Base-by-base conservation (phyloP, 2,888 invertebrate genomes). In the Sylvicola cinctus region DNA sequence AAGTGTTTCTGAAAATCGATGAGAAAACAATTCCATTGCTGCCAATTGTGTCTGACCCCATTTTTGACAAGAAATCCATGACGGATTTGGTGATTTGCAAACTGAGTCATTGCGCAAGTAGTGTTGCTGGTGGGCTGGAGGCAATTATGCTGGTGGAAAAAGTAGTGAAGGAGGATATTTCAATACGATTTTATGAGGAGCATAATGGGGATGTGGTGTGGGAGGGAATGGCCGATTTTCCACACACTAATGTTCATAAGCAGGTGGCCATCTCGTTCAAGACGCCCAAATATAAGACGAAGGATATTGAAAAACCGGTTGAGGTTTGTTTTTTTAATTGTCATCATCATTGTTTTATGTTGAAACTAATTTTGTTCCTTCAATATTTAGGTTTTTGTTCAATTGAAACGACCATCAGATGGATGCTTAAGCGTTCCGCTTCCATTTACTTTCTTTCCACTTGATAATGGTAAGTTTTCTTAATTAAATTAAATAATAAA, bases 371-470 rank as follows among this genome's bases (percentile, higher is more conserved):
- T 29, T 29, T 7, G 20, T 6, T 6, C 4, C 8, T 8, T 8
- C 4, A 20, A 20, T 20, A 6, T 20, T 6, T 20, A 20, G 17
- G 73, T 71, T 2, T 61, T 55, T 43, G 66, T 79, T 34, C 76
- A 77, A 48, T 58, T 79, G 20, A 55, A 63, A 42, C 59, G 76
- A 45, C 75, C 74, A 7, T 71, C 74, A 2, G 77, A 78, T 48
- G 65, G 65, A 29, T 67, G 68, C 16, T 62, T 62, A 12, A 74
- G 74, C 44, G 72, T 72, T 43, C 59, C 76, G 1, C 55, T 71
- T 35, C 69, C 68, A 3, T 79, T 78, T 54, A 67, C 71, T 48
- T 63, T 72, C 46, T 60, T 69, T 42, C 70, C 71, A 6, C 46
- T 53, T 8, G 54, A 55, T 40, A 49, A 56, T 57, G 59, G 14